A percentile compares a stretch with the other conserved stretches of the same genome.
Evolutionary conservation across 2,888 invertebrate species (phyloP).

Genomic region (Rhagonycha lutea): DNA sequence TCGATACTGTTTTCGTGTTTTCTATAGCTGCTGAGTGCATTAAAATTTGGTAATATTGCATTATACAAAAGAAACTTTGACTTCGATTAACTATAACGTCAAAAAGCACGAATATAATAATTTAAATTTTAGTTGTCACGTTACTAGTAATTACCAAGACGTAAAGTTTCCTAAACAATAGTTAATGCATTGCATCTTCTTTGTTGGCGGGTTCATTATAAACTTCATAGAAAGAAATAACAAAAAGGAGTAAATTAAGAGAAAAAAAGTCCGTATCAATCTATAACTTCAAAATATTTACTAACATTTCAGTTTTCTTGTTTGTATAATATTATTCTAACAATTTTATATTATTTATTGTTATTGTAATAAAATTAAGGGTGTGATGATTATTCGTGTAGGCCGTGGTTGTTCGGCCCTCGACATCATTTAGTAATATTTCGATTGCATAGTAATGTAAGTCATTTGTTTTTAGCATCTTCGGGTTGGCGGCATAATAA

Average conservation of each 20-base stretch:
- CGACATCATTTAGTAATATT: too few species aligned
- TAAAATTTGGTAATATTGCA: neutral
- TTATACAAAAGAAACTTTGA: neutral
- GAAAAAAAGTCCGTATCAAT: neutral
- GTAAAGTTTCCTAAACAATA: neutral
- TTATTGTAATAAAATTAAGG: too few species aligned
- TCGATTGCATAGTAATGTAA: too few species aligned
- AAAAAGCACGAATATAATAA: neutral
- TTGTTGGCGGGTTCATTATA: neutral
- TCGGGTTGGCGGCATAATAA: too few species aligned
- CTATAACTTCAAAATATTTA: too few species aligned
- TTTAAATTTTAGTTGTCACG: neutral
- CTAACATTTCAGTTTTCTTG: too few species aligned
- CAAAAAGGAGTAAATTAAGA: neutral
- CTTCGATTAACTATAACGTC: neutral
- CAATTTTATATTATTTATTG: too few species aligned
- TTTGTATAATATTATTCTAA: too few species aligned
- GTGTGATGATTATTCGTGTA: too few species aligned
- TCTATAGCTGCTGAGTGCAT: neutral
- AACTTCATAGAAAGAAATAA: neutral
- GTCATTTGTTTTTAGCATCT: too few species aligned
- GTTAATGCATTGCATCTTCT: neutral
- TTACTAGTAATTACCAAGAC: neutral
- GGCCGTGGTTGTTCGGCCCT: too few species aligned
- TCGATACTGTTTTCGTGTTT: too few species aligned